Base-by-base conservation (phyloP, 2,797 vertebrate species). In the Malacoctenus gilli region DNA sequence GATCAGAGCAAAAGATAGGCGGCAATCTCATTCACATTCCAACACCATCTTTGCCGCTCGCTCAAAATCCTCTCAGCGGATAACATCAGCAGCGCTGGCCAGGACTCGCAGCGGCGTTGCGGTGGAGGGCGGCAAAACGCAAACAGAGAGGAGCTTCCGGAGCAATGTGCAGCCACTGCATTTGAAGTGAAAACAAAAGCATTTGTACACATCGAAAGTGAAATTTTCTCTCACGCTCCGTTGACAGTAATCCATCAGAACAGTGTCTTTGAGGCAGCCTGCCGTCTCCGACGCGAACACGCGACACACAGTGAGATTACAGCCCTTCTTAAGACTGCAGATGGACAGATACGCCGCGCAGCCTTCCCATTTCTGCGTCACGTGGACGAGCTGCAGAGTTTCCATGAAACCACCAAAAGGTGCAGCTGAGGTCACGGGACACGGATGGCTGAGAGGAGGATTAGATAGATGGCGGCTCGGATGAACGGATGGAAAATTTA, bases 1-100 rank as follows among this genome's bases (percentile, higher is more conserved):
- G 79, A 85, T 81, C 49, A 49, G 41, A 63, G 59, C 34, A 42
- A 79, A 59, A 79, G 82, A 87, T 83, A 62, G 64, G 43, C 49
- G 12, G 43, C 41, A 66, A 76, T 84, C 72, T 61, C 36, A 40
- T 44, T n/a, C 8, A 21, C 73, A 81, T 84, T 85, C 80, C 75
- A 50, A 58, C 62, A 43, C 49, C 11, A 80, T 79, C 52, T 67
- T 35, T 2, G 13, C 44, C 5, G 3, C n/a, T 19, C 8, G 49
- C 36, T 66, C 68, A 31, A 59, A 73, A 68, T 30, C 22, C 46
- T 64, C 41, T 28, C 59, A 68, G 39, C 21, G 64, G 80, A 82
- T 77, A 2, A 14, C 13, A 72, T 79, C 70, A 65, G 48, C 5
- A 25, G 20, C 44, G 13, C 55, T 31, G 15, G 43, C 22, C 12